These are phyloP conservation scores for Anoplopoma fimbria DNA, from an alignment of 2,113 vertebrate genomes.

Conservation along the genomic window DNA sequence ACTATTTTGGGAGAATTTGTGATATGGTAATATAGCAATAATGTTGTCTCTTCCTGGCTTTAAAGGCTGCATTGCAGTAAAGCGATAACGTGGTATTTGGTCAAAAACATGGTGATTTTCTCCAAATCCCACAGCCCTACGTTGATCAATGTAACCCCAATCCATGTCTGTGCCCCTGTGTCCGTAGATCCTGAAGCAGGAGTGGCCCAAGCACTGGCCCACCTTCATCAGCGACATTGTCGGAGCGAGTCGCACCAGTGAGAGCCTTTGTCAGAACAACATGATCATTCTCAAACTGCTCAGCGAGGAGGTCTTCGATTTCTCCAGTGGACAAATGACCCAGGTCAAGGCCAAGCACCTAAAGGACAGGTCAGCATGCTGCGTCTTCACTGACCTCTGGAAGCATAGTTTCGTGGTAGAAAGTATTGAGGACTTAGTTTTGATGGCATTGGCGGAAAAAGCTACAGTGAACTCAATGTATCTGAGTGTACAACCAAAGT, in stretches of 20 bases:
- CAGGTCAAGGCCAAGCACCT: conserved; percentile 99
- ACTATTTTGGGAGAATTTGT: too few relatives aligned
- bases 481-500: background rate
- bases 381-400: background rate
- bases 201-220: conserved; percentile 99
- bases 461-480: background rate
- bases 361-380: conserved; percentile 93
- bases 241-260: conserved; percentile 96
- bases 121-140: background rate
- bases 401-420: background rate
- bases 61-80: too few relatives aligned
- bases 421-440: background rate
- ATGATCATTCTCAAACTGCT: conserved; percentile 98
- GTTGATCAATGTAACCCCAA: background rate
- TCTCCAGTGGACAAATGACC: conserved; percentile 98
- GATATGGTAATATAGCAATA: too few relatives aligned
- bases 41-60: too few relatives aligned
- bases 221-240: conserved; percentile 99
- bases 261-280: conserved; percentile 99
- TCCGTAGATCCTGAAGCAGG: conserved; percentile 95
- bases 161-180: conserved; percentile 3
- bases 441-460: background rate
- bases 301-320: conserved; percentile 99
- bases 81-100: background rate
- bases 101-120: background rate